Base-by-base conservation (phyloP, 2,888 invertebrate genomes). In the Hybos culiciformis region DNA sequence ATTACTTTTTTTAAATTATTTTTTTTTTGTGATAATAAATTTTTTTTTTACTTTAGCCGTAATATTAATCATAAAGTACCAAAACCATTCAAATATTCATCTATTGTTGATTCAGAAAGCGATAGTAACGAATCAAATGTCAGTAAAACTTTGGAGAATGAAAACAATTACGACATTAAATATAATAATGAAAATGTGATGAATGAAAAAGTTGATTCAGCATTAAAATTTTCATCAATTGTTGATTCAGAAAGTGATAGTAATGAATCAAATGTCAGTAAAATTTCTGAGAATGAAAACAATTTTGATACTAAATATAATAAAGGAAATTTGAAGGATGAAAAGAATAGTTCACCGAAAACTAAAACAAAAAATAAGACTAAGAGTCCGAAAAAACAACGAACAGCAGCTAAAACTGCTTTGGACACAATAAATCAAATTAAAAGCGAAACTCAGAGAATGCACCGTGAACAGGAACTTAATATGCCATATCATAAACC, bases 401-500 rank as follows among this genome's bases (percentile, higher is more conserved):
- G 79, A 77, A 76, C 77, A 64, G 75, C 80, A 12, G 75, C 75
- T 12, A 79, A 77, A 57, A 72, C 75, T 58, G 79, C 80, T 23
- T 70, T 76, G 55, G 73, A 78, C 53, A 78, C 80, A 46, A 77
- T 80, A 70, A 75, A 77, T 52, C 75, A 81, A 54, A 83, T 91
- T 48, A 79, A 80, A 56, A 85, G 87, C 61, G 88, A 87, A 63
- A 82, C 83, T 0, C 88, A 91, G 61, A 70, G 88, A 43, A 72
- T 86, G 68, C 60, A 85, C 9, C 70, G 92, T 51, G 85, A 90
- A 60, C 77, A 78, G 15, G 68, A 75, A 45, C 71, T 90, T 15
- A 77, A 78, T 32, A 66, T 93, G 29, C 92, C 92, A 0, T 92
- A 92, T 61, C 91, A 92, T 59, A 76, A 77, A 56, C 88, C 92